Evolutionary conservation across 2,797 vertebrate species (phyloP), one percentile per base, ranked within the genome.

Genomic region (Pelobates cultripes): DNA sequence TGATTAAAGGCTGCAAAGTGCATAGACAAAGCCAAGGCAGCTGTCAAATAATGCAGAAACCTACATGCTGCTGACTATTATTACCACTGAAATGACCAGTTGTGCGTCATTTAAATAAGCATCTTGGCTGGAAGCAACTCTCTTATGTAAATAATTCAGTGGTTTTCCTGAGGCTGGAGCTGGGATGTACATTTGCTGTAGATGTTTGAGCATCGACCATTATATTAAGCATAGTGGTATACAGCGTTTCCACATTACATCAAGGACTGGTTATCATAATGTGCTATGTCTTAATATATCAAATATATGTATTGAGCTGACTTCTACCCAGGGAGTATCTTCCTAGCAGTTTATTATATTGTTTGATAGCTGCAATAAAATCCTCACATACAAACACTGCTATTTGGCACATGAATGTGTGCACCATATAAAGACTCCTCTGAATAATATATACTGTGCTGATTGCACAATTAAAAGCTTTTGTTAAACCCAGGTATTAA

Each of bases 91-190:
- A 81, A 71, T 89, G 84, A 89, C 91, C 87, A 87, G 84, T 89
- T 91, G 89, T 82, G 82, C 81, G 78, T 83, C 80, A 91, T 87
- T 91, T 91, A 89, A 90, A 90, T 88, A 89, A 88, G 85, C 73
- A 64, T 87, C 87, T 88, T 79, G 89, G 83, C 85, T 84, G 84
- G 77, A 87, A 91, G 79, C 82, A 85, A 71, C 76, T 88, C 83
- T 87, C 85, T 86, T 78, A 75, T 87, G 81, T 90, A 88, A 90
- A 89, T 89, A 92, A 91, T 91, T 91, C 86, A 92, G 85, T 80
- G 84, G 84, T 85, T 64, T 64, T 43, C 88, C 76, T 83, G 86
- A 88, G 88, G 85, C 69, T 86, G 77, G 61, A 61, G 86, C 73
- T 51, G 80, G 87, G 80, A 63, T 55, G 15, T 72, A 76, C 55